Conservation (phyloP, 2,797 vertebrate genomes). For the Choloepus didactylus region DNA sequence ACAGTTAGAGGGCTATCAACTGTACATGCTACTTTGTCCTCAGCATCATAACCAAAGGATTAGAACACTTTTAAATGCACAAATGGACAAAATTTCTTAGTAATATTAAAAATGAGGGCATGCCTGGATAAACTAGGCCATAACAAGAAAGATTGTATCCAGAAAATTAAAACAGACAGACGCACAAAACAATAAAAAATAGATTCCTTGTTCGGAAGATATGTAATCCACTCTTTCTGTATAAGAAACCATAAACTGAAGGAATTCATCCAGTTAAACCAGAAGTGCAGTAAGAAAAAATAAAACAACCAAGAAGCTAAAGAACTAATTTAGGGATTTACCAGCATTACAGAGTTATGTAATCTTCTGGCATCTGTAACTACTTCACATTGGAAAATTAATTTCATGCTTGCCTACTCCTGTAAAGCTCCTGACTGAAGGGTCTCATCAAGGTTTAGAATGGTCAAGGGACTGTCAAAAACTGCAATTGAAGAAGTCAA, state of each 20-base stretch:
- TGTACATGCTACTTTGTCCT: background rate
- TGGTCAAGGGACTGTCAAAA: constrained; percentile 65
- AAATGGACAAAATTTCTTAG: background rate
- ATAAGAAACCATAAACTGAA: constrained; percentile 36
- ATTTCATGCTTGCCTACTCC: constrained; percentile 82
- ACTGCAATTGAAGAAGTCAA: constrained; percentile 29
- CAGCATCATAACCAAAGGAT: background rate
- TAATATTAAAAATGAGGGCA: background rate
- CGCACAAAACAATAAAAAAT: background rate
- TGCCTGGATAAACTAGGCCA: background rate
- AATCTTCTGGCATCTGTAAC: constrained; percentile 67
- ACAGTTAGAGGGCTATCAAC: background rate
- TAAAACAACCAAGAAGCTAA: constrained; percentile 44
- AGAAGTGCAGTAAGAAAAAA: background rate
- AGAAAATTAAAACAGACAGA: background rate
- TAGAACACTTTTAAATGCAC: background rate
- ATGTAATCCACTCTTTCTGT: constrained; percentile 39
- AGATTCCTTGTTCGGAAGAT: background rate
- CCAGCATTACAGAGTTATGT: constrained; percentile 53
- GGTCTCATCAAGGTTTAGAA: constrained; percentile 35
- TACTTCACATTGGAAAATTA: constrained; percentile 76
- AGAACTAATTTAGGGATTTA: constrained; percentile 70
- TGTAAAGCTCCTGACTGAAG: constrained; percentile 60
- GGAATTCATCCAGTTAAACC: constrained; percentile 27
- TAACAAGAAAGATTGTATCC: background rate